phyloP scores from a whole-genome alignment of 2,113 vertebrate species.

The Rhagologus leucostigma region DNA sequence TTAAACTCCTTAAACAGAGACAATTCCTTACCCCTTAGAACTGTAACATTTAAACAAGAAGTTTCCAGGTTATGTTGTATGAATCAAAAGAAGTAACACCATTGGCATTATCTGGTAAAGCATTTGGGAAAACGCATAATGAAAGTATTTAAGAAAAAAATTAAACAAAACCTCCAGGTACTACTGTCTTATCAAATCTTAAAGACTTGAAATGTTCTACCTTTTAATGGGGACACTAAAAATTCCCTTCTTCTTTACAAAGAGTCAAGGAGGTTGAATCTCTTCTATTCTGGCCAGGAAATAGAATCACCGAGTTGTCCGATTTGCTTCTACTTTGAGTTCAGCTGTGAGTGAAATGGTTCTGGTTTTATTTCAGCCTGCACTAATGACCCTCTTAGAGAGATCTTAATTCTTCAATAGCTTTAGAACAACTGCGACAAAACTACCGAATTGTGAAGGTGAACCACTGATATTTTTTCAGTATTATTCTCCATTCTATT shows the following conservation, averaged over 20 bases:
- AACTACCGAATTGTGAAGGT: background rate
- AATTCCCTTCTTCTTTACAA: background rate
- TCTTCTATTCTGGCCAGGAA: background rate
- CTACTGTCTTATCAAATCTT: background rate
- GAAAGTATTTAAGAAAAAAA: background rate
- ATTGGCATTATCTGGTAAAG: background rate
- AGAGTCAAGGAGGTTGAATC: background rate
- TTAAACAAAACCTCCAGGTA: background rate
- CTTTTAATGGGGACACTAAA: background rate
- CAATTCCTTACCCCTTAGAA: background rate
- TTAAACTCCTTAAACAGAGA: background rate
- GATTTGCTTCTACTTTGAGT: background rate
- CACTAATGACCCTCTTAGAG: background rate
- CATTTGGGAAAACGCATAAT: background rate
- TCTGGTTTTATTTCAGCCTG: background rate
- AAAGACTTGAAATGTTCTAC: background rate
- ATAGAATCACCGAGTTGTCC: background rate
- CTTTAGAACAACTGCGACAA: background rate
- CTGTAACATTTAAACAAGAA: background rate
- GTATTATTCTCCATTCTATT: background rate
- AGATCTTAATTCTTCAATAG: background rate
- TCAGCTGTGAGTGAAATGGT: background rate
- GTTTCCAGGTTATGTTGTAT: background rate
- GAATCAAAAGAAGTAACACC: background rate
- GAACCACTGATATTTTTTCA: background rate